These are phyloP conservation scores for Gnatocerus cornutus DNA, from an alignment of 2,888 invertebrate genomes.

Conservation along the genomic window DNA sequence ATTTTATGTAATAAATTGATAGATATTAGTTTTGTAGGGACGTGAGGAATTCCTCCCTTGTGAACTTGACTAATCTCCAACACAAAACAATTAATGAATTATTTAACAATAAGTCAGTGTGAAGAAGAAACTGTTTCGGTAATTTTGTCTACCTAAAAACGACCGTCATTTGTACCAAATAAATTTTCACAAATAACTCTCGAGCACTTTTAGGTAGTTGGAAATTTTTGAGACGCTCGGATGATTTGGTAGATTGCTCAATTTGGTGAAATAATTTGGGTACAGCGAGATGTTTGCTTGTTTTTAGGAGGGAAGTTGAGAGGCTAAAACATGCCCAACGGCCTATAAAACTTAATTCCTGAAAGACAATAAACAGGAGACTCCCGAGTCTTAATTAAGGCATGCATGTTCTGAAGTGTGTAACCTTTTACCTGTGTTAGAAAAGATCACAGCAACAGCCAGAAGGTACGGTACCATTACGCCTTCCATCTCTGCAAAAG, in stretches of 20 bases:
- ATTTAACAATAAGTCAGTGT: slow-evolving; percentile 16
- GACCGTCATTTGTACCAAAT: slow-evolving; percentile 50
- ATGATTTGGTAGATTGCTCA: slow-evolving; percentile 35
- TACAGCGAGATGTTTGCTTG: slow-evolving; percentile 37
- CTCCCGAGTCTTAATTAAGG: slow-evolving; percentile 43
- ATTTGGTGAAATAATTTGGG: slow-evolving; percentile 42
- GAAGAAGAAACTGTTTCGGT: slow-evolving; percentile 13
- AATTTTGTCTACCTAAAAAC: slow-evolving; percentile 33
- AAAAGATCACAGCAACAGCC: slow-evolving; percentile 53
- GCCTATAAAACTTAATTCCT: slow-evolving; percentile 47
- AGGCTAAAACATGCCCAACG: slow-evolving; percentile 42
- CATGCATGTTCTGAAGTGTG: slow-evolving; percentile 40
- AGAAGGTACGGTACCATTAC: slow-evolving; percentile 49
- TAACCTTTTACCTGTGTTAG: slow-evolving; percentile 55
- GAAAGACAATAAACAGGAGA: slow-evolving; percentile 45
- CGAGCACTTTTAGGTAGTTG: slow-evolving; percentile 37
- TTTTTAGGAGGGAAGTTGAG: slow-evolving; percentile 42
- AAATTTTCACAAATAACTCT: slow-evolving; percentile 49
- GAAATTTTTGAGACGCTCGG: slow-evolving; percentile 23
- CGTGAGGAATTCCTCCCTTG: slow-evolving; percentile 39
- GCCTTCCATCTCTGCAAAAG: slow-evolving; percentile 37
- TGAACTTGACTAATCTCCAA: slow-evolving; percentile 32
- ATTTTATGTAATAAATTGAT: slow-evolving; percentile 42
- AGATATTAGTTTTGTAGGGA: slow-evolving; percentile 35
- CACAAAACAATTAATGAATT: slow-evolving; percentile 41